Conservation (phyloP, 2,113 vertebrate species). For the Melozone crissalis region DNA sequence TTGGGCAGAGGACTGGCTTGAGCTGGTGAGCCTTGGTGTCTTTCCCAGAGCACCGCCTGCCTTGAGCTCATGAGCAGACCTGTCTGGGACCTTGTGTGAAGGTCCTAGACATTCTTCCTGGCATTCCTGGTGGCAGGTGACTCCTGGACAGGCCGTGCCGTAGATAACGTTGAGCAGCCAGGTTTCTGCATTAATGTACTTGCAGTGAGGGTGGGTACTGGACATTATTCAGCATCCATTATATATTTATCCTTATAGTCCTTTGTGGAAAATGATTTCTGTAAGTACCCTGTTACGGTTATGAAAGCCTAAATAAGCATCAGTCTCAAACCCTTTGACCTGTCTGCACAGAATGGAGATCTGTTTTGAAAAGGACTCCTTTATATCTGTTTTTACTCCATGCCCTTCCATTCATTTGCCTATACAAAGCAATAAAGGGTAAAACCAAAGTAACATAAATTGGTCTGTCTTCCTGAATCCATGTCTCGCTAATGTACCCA, state of each 20-base stretch:
- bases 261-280: conserved; percentile 62
- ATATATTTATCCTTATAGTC: conserved; percentile 57
- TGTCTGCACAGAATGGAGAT: conserved; percentile 51
- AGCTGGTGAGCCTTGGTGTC: not conserved
- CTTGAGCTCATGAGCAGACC: not conserved
- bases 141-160: not conserved
- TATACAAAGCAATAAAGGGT: conserved; percentile 85
- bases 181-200: conserved; percentile 26
- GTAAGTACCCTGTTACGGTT: conserved; percentile 61
- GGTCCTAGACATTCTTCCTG: not conserved
- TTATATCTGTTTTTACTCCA: conserved; percentile 81
- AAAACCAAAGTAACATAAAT: conserved; percentile 93
- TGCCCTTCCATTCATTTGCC: conserved; percentile 89
- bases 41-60: not conserved
- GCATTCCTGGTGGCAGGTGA: not conserved
- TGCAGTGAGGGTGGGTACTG: not conserved
- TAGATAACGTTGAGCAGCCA: not conserved
- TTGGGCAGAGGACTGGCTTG: not conserved
- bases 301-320: conserved; percentile 63
- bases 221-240: conserved; percentile 54
- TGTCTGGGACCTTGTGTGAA: not conserved
- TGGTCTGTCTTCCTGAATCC: conserved; percentile 94
- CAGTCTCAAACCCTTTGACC: conserved; percentile 60
- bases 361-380: conserved; percentile 67
- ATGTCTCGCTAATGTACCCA: conserved; percentile 97